phyloP scores from a whole-genome alignment of 2,113 vertebrate species.

The Uropsilus gracilis region DNA sequence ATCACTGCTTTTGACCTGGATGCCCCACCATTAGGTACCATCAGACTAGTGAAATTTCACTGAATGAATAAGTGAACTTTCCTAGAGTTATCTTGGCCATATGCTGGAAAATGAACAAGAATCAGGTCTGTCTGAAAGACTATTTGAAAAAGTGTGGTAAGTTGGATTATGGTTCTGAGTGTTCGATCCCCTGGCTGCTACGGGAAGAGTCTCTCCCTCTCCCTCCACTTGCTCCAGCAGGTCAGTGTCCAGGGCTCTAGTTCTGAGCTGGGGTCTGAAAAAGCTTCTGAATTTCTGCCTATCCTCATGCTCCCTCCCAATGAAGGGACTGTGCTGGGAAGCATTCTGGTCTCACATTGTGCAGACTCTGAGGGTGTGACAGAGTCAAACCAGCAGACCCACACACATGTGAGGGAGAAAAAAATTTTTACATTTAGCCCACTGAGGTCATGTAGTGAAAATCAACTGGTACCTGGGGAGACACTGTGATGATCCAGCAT shows the following conservation, averaged over 20 bases:
- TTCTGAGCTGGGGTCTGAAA: background rate
- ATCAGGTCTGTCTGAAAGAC: background rate
- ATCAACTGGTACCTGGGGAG: background rate
- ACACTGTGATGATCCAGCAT: background rate
- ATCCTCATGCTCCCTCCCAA: rapidly evolving
- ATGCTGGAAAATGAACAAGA: background rate
- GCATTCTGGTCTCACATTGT: rapidly evolving
- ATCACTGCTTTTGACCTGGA: background rate
- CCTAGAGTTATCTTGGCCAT: background rate
- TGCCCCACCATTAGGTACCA: background rate
- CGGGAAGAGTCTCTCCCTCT: background rate
- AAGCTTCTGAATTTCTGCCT: background rate
- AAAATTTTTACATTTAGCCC: no score
- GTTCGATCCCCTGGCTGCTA: rapidly evolving
- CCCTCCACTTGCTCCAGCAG: background rate
- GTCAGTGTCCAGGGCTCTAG: rapidly evolving
- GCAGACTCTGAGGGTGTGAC: background rate
- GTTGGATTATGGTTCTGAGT: background rate
- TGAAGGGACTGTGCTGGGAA: background rate
- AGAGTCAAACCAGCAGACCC: no score
- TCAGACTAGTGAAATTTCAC: background rate
- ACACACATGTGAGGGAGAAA: background rate
- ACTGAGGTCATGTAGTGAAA: background rate
- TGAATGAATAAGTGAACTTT: background rate
- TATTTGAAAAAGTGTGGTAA: background rate